Conservation (phyloP, 2,113 vertebrate species). For the Chlorodrepanis virens region DNA sequence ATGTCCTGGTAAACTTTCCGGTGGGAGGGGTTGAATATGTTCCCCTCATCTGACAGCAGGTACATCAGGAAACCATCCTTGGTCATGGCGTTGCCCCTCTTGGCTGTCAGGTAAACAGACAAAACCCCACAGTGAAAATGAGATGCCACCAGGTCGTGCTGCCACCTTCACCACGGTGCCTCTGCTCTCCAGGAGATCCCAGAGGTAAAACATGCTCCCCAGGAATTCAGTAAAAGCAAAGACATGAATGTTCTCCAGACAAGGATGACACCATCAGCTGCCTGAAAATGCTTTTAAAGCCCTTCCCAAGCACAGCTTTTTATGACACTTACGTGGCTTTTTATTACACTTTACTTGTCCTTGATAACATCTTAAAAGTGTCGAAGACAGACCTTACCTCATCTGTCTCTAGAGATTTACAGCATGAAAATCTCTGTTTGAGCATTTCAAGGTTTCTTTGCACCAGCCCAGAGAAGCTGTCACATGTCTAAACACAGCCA, state of each 20-base stretch:
- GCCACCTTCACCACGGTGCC: neutral
- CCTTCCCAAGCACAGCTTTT: neutral
- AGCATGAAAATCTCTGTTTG: neutral
- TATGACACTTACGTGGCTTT: neutral
- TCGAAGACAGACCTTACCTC: neutral
- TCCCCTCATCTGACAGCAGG: conserved; percentile 81
- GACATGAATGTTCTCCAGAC: neutral
- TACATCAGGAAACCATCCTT: conserved; percentile 95
- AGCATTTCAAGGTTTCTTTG: neutral
- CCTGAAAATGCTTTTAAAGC: neutral
- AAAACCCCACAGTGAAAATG: neutral
- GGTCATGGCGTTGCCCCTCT: conserved; percentile 79
- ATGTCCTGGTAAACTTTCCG: conserved; percentile 89
- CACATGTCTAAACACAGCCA: neutral
- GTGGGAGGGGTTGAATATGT: conserved; percentile 81
- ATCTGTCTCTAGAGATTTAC: neutral
- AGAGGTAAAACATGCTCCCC: neutral
- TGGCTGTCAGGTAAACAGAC: conserved; percentile 74
- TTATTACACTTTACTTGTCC: neutral
- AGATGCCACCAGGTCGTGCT: neutral
- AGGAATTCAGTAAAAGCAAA: neutral
- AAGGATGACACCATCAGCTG: neutral
- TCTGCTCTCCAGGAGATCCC: neutral
- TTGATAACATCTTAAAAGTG: neutral
- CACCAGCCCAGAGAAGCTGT: neutral